phyloP scores from a whole-genome alignment of 2,888 invertebrate genomes.

The Odontomyia ornata region DNA sequence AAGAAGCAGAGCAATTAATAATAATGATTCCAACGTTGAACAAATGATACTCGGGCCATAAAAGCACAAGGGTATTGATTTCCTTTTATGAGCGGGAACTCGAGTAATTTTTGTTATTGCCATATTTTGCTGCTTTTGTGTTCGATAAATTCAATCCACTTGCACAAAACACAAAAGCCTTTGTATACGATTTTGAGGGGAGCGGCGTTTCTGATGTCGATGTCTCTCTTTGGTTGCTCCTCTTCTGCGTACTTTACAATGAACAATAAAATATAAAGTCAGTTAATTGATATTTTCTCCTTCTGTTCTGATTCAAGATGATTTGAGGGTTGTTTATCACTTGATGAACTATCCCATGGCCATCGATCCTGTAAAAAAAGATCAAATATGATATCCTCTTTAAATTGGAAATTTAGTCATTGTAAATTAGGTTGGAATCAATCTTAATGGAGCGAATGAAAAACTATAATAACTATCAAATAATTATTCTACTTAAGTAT shows the following conservation, averaged over 20 bases:
- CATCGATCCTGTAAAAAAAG: neutral
- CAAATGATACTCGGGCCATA: constrained; percentile 21
- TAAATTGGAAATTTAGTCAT: too few relatives aligned
- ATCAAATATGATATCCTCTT: neutral
- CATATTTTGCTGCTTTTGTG: constrained; percentile 16
- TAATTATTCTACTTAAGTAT: too few relatives aligned
- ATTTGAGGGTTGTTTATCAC: constrained; percentile 12
- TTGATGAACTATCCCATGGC: constrained; percentile 15
- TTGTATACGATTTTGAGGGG: neutral
- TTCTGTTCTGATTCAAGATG: constrained; percentile 1
- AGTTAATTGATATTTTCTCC: constrained; percentile 9
- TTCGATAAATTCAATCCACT: neutral
- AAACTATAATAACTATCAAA: too few relatives aligned
- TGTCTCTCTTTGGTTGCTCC: neutral
- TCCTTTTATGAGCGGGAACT: constrained; percentile 34
- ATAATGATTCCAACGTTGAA: constrained; percentile 26
- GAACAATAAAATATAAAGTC: neutral
- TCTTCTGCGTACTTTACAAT: neutral
- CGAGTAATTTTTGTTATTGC: constrained; percentile 16
- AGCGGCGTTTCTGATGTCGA: neutral
- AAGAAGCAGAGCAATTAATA: constrained; percentile 28
- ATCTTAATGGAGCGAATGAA: too few relatives aligned
- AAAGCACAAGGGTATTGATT: constrained; percentile 36
- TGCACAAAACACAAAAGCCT: neutral
- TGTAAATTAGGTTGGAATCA: too few relatives aligned